Percentiles rank a stretch among this genome's conserved stretches.
Evolutionary conservation across 37 sponge, comb jelly and placozoan species (phyloP).

Genomic region (Chondrosia reniformis): DNA sequence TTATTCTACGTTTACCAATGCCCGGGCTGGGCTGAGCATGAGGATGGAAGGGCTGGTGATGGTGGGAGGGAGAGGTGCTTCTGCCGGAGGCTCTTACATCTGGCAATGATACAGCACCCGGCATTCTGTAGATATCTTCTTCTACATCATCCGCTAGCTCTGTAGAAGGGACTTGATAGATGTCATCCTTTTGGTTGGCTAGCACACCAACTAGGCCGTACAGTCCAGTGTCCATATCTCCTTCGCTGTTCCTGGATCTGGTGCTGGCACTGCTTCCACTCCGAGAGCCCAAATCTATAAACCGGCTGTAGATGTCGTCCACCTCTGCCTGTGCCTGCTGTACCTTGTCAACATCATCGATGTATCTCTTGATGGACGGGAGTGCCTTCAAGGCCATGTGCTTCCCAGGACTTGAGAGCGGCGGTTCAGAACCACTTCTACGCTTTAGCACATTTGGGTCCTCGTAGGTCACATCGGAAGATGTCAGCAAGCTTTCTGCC

Average conservation of each 20-base stretch:
- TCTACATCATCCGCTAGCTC: conserved; percentile 7
- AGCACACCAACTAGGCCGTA: background rate
- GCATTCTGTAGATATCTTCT: conserved; percentile 10
- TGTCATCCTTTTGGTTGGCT: background rate
- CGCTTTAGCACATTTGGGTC: conserved; percentile 7
- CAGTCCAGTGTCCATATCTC: conserved; percentile 13
- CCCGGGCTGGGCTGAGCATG: conserved; percentile 9
- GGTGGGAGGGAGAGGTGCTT: conserved; percentile 5
- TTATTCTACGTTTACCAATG: conserved; percentile 10
- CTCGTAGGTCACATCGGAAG: conserved; percentile 35
- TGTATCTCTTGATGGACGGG: no score
- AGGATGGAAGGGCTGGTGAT: background rate
- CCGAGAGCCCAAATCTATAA: background rate
- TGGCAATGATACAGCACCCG: background rate
- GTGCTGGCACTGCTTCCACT: background rate
- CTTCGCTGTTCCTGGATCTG: background rate
- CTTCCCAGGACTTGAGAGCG: background rate
- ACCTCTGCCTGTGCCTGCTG: conserved; percentile 17
- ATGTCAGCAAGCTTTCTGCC: conserved; percentile 14
- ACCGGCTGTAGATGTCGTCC: conserved; percentile 3
- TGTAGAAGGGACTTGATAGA: conserved; percentile 21
- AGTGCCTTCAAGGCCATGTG: background rate
- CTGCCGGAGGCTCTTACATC: background rate
- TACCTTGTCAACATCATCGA: background rate
- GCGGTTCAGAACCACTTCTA: background rate